Evolutionary conservation across 2,113 vertebrate genomes (phyloP).

Genomic region (Sceloporus undulatus): DNA sequence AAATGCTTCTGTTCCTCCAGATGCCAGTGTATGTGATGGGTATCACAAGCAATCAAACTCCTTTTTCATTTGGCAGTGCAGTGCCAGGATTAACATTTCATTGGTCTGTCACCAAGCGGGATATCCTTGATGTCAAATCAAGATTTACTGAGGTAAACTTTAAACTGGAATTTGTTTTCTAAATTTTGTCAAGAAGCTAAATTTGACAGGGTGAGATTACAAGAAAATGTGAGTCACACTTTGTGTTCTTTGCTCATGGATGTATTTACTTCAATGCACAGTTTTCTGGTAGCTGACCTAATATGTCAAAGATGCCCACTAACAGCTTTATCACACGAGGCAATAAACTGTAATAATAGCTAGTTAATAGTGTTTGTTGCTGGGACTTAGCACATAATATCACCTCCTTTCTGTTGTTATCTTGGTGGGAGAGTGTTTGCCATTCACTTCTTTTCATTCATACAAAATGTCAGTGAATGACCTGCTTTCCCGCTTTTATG

Average conservation of each 20-base stretch:
- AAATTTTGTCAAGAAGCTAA: background rate
- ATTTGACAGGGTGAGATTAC: background rate
- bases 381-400: too few species aligned
- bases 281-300: background rate
- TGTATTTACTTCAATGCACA: constrained; percentile 17
- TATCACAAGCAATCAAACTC: constrained; percentile 90
- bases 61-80: constrained; percentile 93
- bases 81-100: constrained; percentile 89
- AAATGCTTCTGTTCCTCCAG: constrained; percentile 57
- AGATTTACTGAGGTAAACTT: constrained; percentile 88
- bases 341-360: too few species aligned
- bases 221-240: background rate
- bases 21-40: constrained; percentile 94
- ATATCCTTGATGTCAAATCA: constrained; percentile 87
- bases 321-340: too few species aligned
- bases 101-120: constrained; percentile 93
- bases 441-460: too few species aligned
- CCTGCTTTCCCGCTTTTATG: too few species aligned
- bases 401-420: too few species aligned
- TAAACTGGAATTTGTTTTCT: background rate
- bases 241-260: background rate
- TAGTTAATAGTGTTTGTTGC: too few species aligned
- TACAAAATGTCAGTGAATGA: too few species aligned
- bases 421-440: too few species aligned
- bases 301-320: background rate